Base-by-base conservation (phyloP, 2,113 vertebrate genomes). In the Redunca redunca region DNA sequence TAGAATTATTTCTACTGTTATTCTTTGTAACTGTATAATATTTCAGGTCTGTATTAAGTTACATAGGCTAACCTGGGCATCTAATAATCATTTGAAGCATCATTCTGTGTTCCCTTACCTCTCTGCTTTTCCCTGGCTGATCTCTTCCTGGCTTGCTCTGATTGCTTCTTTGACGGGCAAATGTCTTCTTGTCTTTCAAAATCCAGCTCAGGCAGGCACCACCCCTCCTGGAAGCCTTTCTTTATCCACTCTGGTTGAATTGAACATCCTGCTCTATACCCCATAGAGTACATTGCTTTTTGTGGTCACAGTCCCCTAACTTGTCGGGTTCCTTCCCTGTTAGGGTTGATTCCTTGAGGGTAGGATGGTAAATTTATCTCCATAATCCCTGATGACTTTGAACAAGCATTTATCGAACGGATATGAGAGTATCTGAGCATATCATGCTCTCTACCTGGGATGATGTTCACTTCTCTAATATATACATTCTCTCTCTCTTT, bases 31-130 rank as follows among this genome's bases (percentile, higher is more conserved):
- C 48, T 8, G 3, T 7, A 1, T 1, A 48, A 26, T 46, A 80
- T 26, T 64, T 50, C 80, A 28, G n/a, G 80, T 46, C 55, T 46
- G 7, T 14, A 7, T 33, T 19, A 48, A 36, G 25, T 19, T 4
- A 12, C 25, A 2, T 28, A 43, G 30, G 55, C 85, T 53, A 53
- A 40, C 28, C 57, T 23, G 15, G 84, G 30, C 11, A 52, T 64
- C 88, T 30, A 10, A 52, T 26, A 21, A 23, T n/a, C 30, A 21
- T 16, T 2, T 40, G 25, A 11, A 17, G 11, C 55, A 23, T 82
- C 10, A 1, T 8, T 2, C 6, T 5, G 0, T 21, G 0, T 9
- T 58, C 53, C 28, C 14, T 50, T 13, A 30, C 36, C 33, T 77
- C 57, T 43, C 23, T 23, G 33, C 3, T 26, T 89, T 67, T 62